Evolutionary conservation across 2,113 vertebrate species (phyloP), one percentile per base, ranked within the genome.

Genomic region (Microcebus lehilahytsara): DNA sequence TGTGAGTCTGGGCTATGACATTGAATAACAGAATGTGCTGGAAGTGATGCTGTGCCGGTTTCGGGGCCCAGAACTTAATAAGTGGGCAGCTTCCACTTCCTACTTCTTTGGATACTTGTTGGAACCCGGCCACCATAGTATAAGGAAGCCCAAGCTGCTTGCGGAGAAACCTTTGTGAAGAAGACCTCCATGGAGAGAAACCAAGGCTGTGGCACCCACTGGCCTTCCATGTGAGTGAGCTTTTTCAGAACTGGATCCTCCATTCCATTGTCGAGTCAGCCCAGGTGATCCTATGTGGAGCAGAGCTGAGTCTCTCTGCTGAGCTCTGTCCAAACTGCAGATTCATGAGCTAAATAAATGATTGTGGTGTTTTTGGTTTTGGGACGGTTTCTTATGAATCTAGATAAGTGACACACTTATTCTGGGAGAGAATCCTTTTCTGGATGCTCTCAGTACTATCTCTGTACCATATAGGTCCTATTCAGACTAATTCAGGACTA

Each of bases 161-260:
- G 5, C 14, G 9, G 19, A 90, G 53, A 91, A 27, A 17, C 3
- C 34, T 40, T 78, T 22, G 7, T 0, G 2, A 75, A 53, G 51
- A 79, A 40, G 34, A 56, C 27, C 56, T 32, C 0, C 0, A 4
- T 1, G 51, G 34, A 84, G 16, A 92, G 42, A 42, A 58, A 66
- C 2, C 17, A 37, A 34, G 42, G 34, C n/a, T 3, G 2, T 3
- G 32, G 11, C 7, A 49, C 34, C 11, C 19, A 9, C 0, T 2
- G 6, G 23, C 34, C 69, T 46, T 25, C 32, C 20, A 9, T 12
- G 32, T 0, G 5, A 27, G 14, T 46, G 9, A 42, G 17, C 17
- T 23, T 5, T 14, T 32, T 96, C 1, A 84, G 42, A 91, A 81
- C 3, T 53, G 66, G 37, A 64, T 23, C 12, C n/a, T 69, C 23